Evolutionary conservation across 2,888 invertebrate genomes (phyloP).

Genomic region (Atherix ibis): DNA sequence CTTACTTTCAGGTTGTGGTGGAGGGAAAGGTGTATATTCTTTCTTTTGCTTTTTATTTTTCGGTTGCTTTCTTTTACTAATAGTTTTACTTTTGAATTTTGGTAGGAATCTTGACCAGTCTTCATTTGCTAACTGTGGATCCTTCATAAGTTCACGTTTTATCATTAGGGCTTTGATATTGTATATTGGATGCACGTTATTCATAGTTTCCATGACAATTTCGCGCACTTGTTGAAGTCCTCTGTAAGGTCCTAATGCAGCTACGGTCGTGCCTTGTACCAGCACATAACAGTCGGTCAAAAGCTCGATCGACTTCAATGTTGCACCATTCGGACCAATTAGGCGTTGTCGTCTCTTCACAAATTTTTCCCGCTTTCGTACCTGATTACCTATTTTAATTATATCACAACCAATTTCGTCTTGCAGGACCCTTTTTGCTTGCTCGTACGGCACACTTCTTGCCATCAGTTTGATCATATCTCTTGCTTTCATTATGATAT

Average conservation of each 20-base stretch:
- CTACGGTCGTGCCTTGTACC: constrained; percentile 94
- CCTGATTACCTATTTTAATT: constrained; percentile 85
- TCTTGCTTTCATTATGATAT: constrained; percentile 86
- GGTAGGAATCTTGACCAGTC: constrained; percentile 96
- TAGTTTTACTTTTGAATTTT: constrained; percentile 79
- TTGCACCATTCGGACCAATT: constrained; percentile 96
- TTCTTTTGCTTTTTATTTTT: constrained; percentile 80
- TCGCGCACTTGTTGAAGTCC: constrained; percentile 74
- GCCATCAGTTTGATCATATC: constrained; percentile 91
- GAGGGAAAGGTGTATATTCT: constrained; percentile 95
- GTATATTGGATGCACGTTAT: constrained; percentile 96
- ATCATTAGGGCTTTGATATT: constrained; percentile 97
- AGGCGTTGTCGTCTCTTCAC: constrained; percentile 85
- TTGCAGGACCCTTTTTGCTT: constrained; percentile 70
- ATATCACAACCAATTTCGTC: constrained; percentile 91
- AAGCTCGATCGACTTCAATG: constrained; percentile 90
- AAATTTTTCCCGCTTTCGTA: constrained; percentile 84
- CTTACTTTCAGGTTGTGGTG: constrained; percentile 83
- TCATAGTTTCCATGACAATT: constrained; percentile 94
- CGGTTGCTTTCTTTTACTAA: constrained; percentile 74
- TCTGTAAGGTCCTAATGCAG: constrained; percentile 89
- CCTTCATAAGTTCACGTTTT: constrained; percentile 84
- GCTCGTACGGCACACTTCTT: constrained; percentile 92
- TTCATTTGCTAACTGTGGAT: constrained; percentile 79
- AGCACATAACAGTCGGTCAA: constrained; percentile 92